These are phyloP conservation scores for Platyura marginata DNA, from an alignment of 1,140 invertebrate species.

Conservation along the genomic window DNA sequence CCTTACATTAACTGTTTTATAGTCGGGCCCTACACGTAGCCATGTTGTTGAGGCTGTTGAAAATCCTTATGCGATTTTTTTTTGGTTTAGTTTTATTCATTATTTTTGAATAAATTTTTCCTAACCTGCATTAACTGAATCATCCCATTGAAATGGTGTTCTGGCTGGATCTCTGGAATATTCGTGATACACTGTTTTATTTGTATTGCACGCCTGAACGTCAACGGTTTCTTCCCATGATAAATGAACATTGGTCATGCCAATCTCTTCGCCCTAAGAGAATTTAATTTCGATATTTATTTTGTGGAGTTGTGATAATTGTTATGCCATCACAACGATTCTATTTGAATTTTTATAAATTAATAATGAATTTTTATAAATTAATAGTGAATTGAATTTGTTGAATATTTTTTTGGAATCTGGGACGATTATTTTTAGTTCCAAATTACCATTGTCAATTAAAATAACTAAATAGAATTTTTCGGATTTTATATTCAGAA, in stretches of 20 bases:
- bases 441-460: too few relatives aligned
- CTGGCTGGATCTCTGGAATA: conserved; percentile 35
- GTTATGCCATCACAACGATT: neutral
- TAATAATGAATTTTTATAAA: neutral
- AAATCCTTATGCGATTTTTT: conserved; percentile 24
- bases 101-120: neutral
- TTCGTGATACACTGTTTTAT: conserved; percentile 5
- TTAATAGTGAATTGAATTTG: neutral
- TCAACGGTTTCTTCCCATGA: conserved; percentile 26
- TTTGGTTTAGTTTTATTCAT: neutral
- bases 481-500: too few relatives aligned
- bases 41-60: conserved; percentile 37
- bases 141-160: conserved; percentile 49
- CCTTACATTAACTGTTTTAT: conserved; percentile 29
- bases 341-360: neutral
- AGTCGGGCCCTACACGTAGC: conserved; percentile 41
- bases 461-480: too few relatives aligned
- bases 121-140: conserved; percentile 31
- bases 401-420: too few relatives aligned
- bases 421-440: too few relatives aligned
- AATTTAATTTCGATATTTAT: too few relatives aligned
- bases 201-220: neutral
- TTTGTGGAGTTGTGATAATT: neutral
- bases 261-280: conserved; percentile 68
- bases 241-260: conserved; percentile 34